Conservation (phyloP, 2,888 invertebrate genomes). For the Rugalucina vietnamica region DNA sequence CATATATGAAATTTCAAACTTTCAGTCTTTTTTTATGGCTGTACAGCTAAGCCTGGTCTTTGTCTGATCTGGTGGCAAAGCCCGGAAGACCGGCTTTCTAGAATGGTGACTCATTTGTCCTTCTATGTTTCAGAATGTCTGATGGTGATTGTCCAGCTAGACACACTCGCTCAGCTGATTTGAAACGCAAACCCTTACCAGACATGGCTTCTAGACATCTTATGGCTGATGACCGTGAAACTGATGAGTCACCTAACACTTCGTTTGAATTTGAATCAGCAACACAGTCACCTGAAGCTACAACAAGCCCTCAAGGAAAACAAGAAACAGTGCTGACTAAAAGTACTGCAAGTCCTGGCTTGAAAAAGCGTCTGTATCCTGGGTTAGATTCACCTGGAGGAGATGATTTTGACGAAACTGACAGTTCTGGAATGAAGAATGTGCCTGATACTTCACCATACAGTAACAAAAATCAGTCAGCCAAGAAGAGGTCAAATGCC, state of each 20-base stretch:
- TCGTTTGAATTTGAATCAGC: not conserved
- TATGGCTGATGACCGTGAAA: not conserved
- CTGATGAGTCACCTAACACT: not conserved
- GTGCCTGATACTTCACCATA: not conserved
- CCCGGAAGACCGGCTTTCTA: too few species aligned
- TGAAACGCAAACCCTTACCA: not conserved
- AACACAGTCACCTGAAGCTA: not conserved
- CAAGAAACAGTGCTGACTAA: too few species aligned
- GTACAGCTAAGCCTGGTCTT: too few species aligned
- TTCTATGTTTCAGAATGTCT: slow-evolving; percentile 2
- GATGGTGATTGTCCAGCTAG: not conserved
- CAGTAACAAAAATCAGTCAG: not conserved
- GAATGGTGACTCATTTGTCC: too few species aligned
- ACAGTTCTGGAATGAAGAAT: not conserved
- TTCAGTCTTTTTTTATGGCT: too few species aligned
- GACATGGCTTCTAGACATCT: not conserved
- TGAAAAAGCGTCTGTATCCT: not conserved
- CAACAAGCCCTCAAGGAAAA: too few species aligned
- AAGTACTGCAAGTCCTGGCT: not conserved
- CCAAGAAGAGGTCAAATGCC: not conserved
- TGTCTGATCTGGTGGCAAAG: too few species aligned
- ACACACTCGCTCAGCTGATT: not conserved
- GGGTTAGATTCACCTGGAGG: not conserved
- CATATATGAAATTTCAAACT: too few species aligned
- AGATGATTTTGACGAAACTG: not conserved